Conservation (phyloP, 2,113 vertebrate genomes). For the Alligator mississippiensis region DNA sequence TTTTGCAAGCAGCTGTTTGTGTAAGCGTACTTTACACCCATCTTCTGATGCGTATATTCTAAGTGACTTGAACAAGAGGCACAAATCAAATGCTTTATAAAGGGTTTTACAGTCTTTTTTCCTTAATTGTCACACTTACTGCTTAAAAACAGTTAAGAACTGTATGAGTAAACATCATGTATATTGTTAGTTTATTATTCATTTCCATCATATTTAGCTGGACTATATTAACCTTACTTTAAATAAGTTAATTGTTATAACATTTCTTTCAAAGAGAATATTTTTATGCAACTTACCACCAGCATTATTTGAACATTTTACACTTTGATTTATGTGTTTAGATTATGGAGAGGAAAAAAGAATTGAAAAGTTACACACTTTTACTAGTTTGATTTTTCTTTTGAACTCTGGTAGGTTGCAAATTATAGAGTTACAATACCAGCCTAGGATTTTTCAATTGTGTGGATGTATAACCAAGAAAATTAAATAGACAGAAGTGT, state of each 20-base stretch:
- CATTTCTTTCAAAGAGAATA: background rate
- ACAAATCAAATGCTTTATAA: background rate
- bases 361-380: conserved; percentile 45
- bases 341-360: background rate
- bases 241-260: background rate
- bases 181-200: background rate
- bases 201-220: background rate
- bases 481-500: conserved; percentile 68
- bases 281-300: background rate
- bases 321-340: conserved; percentile 34
- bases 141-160: background rate
- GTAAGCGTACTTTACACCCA: conserved; percentile 33
- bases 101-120: conserved; percentile 16
- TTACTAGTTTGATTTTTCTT: conserved; percentile 56
- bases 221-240: background rate
- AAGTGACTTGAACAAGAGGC: conserved; percentile 23
- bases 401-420: conserved; percentile 36
- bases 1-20: background rate
- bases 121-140: background rate
- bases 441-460: conserved; percentile 10
- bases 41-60: background rate
- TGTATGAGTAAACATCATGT: background rate
- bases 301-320: background rate
- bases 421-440: conserved; percentile 53
- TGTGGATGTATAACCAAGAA: conserved; percentile 57